Evolutionary conservation across 2,888 invertebrate species (phyloP).

Genomic region (Hypselothyrea guttata): DNA sequence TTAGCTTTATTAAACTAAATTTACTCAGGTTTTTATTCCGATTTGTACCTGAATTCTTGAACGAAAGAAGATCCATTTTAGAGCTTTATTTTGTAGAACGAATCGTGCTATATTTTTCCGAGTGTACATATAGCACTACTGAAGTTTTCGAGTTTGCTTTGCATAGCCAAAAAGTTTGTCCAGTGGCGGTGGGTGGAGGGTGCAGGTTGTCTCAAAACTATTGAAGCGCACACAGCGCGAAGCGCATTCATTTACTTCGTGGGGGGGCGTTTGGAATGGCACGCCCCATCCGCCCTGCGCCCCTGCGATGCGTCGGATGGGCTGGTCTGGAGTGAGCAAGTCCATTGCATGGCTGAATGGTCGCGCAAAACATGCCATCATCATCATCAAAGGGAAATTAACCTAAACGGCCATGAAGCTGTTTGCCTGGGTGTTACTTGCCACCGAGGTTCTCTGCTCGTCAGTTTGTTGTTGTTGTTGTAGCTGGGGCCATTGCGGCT

Average conservation of each 20-base stretch:
- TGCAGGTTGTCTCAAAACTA: slow-evolving; percentile 49
- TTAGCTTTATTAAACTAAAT: no score
- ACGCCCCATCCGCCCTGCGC: slow-evolving; percentile 3
- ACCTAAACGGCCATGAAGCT: slow-evolving; percentile 77
- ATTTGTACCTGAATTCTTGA: no score
- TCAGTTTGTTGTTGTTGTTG: slow-evolving; percentile 14
- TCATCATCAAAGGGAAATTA: slow-evolving; percentile 80
- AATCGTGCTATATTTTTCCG: no score
- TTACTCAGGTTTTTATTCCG: no score
- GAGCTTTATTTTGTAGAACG: no score
- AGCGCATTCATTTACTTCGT: slow-evolving; percentile 56
- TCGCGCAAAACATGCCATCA: slow-evolving; percentile 75
- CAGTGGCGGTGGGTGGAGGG: slow-evolving; percentile 15
- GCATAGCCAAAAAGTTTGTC: slow-evolving; percentile 45
- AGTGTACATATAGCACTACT: slow-evolving; percentile 16
- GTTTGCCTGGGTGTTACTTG: slow-evolving; percentile 52
- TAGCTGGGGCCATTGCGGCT: slow-evolving; percentile 36
- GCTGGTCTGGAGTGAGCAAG: slow-evolving; percentile 66
- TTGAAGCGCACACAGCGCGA: slow-evolving; percentile 65
- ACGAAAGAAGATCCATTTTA: no score
- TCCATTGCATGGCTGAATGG: slow-evolving; percentile 79
- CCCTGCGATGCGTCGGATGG: slow-evolving; percentile 23
- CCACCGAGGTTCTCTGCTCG: slow-evolving; percentile 32
- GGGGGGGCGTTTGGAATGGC: slow-evolving; percentile 23
- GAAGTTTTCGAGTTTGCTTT: slow-evolving; percentile 43